Percentiles rank a stretch among this genome's conserved stretches.
These are phyloP conservation scores for Drosophila ezoana DNA, from an alignment of 2,888 invertebrate species.

Conservation along the genomic window DNA sequence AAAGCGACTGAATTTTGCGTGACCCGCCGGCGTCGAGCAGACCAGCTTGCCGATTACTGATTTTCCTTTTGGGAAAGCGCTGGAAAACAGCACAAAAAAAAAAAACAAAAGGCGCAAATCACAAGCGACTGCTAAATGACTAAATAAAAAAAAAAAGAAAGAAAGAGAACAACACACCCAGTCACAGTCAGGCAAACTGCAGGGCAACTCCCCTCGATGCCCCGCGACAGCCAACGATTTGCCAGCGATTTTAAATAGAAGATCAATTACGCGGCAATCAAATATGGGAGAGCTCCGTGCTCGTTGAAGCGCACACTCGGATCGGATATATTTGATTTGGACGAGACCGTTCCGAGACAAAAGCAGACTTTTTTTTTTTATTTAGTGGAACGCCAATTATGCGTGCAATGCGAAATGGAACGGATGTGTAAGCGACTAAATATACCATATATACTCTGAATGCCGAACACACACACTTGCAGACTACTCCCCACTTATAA, in stretches of 20 bases:
- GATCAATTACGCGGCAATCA: conserved; percentile 76
- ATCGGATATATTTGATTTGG: conserved; percentile 30
- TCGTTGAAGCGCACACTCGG: conserved; percentile 65
- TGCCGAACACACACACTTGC: not conserved
- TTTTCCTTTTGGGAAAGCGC: conserved; percentile 53
- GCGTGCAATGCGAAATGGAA: conserved; percentile 80
- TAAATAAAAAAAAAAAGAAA: conserved; percentile 55
- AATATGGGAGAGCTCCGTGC: conserved; percentile 66
- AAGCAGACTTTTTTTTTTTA: conserved; percentile 39
- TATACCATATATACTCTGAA: conserved; percentile 49
- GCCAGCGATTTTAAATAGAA: conserved; percentile 68
- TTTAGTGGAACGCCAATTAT: conserved; percentile 74
- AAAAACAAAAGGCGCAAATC: conserved; percentile 71
- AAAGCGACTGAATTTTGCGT: conserved; percentile 82
- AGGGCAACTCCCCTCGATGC: not conserved
- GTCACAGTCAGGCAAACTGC: conserved; percentile 27
- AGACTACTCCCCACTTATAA: conserved; percentile 18
- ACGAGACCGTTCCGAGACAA: conserved; percentile 38
- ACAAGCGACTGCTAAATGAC: conserved; percentile 62
- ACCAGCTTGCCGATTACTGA: conserved; percentile 46
- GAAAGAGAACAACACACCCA: conserved; percentile 61
- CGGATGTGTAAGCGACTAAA: conserved; percentile 68
- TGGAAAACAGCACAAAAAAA: conserved; percentile 29
- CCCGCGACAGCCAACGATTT: conserved; percentile 12
- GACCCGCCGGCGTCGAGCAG: conserved; percentile 74